Conservation (phyloP, 2,113 vertebrate species). For the Embiotoca jacksoni region DNA sequence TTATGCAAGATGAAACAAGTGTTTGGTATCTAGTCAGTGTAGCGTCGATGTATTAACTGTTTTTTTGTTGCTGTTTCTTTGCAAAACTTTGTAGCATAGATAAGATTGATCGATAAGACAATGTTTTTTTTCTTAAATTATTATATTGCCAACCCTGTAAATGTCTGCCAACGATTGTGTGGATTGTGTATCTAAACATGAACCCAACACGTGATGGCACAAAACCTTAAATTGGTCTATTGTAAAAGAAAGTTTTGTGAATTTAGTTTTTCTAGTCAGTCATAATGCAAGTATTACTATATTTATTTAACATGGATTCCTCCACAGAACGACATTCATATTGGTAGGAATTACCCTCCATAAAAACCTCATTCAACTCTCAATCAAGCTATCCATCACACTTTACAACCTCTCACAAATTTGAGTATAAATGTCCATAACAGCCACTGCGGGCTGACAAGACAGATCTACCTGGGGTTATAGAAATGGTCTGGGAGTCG, state of each 20-base stretch:
- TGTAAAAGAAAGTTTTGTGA: not conserved
- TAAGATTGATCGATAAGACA: not conserved
- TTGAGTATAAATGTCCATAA: slow-evolving; percentile 72
- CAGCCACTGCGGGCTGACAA: slow-evolving; percentile 47
- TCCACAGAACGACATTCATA: slow-evolving; percentile 23
- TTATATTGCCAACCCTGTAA: not conserved
- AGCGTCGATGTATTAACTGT: not conserved
- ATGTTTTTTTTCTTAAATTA: not conserved
- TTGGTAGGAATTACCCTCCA: slow-evolving; percentile 10
- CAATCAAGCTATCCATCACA: slow-evolving; percentile 60
- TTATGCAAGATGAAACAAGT: slow-evolving; percentile 20
- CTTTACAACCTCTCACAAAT: slow-evolving; percentile 58
- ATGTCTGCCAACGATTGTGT: not conserved
- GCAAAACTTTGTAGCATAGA: too few relatives aligned
- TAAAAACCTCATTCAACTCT: slow-evolving; percentile 38
- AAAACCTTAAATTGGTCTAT: not conserved
- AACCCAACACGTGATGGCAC: slow-evolving; percentile 2
- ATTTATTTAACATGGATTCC: slow-evolving; percentile 1
- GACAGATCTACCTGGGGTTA: slow-evolving; percentile 44
- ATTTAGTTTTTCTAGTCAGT: not conserved
- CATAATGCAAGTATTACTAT: not conserved
- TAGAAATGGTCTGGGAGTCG: slow-evolving; percentile 43
- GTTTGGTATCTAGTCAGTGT: not conserved
- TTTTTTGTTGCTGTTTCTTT: too few relatives aligned
- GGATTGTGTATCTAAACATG: slow-evolving; percentile 5